These are phyloP conservation scores for Gymnosoma rotundatum DNA, from an alignment of 2,888 invertebrate species.

Conservation along the genomic window DNA sequence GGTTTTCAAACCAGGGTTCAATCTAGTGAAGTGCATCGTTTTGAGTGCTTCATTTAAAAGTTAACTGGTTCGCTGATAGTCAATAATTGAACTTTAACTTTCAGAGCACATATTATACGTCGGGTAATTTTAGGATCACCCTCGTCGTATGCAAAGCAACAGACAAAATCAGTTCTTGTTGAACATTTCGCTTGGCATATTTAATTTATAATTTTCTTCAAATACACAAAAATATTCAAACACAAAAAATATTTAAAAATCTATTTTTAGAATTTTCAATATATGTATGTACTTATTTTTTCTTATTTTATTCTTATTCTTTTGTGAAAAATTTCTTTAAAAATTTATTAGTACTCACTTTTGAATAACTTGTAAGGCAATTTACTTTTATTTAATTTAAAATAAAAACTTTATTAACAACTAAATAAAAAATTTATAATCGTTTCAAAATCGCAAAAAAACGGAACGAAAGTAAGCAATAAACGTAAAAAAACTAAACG, in stretches of 20 bases:
- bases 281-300: neutral
- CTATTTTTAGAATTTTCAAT: slow-evolving; percentile 59
- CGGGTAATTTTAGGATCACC: neutral
- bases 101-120: too few species aligned
- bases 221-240: slow-evolving; percentile 49
- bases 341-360: slow-evolving; percentile 55
- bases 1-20: too few species aligned
- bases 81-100: too few species aligned
- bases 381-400: slow-evolving; percentile 2
- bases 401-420: slow-evolving; percentile 24
- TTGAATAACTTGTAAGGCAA: slow-evolving; percentile 10
- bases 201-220: slow-evolving; percentile 36
- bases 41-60: too few species aligned
- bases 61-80: too few species aligned
- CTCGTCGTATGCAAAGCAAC: neutral
- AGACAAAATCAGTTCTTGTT: neutral
- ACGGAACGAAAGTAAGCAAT: slow-evolving; percentile 30
- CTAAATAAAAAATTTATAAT: slow-evolving; percentile 19
- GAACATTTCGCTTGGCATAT: slow-evolving; percentile 47
- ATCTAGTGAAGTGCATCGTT: too few species aligned
- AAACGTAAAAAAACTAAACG: slow-evolving; percentile 45
- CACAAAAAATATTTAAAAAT: slow-evolving; percentile 32
- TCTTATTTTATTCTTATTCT: slow-evolving; percentile 23
- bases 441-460: slow-evolving; percentile 47
- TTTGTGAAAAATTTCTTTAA: slow-evolving; percentile 10